These are phyloP conservation scores for Diplodus sargus DNA, from an alignment of 2,797 vertebrate genomes.

Conservation along the genomic window DNA sequence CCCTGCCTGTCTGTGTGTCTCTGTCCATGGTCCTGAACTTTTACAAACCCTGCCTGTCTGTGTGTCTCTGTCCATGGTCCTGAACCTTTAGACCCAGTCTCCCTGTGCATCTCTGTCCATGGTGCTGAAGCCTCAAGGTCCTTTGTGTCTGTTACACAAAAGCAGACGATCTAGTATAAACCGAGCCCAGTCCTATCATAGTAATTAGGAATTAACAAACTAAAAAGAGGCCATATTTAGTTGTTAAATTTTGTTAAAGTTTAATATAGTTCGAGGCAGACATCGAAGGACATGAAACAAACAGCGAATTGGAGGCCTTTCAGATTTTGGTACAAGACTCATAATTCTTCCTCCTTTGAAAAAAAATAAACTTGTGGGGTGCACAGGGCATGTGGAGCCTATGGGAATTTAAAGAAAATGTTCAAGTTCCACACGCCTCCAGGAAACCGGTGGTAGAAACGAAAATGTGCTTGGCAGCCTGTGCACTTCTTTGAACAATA, in stretches of 20 bases:
- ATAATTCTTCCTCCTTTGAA: background rate
- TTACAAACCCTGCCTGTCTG: no score
- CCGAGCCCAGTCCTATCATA: background rate
- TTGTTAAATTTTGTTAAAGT: background rate
- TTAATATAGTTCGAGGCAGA: background rate
- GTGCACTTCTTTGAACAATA: conserved; percentile 38
- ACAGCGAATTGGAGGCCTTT: conserved; percentile 12
- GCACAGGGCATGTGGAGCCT: background rate
- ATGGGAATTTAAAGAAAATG: conserved; percentile 38
- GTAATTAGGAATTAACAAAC: background rate
- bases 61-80: background rate
- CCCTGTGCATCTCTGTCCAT: background rate
- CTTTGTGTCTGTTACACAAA: background rate
- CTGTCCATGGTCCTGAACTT: background rate
- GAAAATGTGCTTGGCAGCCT: conserved; percentile 38
- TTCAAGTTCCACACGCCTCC: conserved; percentile 34
- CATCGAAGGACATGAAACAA: background rate
- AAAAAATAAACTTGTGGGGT: background rate
- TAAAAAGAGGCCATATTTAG: no score
- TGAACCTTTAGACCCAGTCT: background rate
- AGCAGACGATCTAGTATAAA: background rate
- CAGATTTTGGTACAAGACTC: background rate
- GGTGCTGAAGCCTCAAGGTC: background rate
- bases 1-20: background rate
- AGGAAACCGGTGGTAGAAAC: conserved; percentile 38